A percentile compares a stretch with the other conserved stretches of the same genome.
Evolutionary conservation across 2,797 vertebrate genomes (phyloP).

Genomic region (Columba guinea): DNA sequence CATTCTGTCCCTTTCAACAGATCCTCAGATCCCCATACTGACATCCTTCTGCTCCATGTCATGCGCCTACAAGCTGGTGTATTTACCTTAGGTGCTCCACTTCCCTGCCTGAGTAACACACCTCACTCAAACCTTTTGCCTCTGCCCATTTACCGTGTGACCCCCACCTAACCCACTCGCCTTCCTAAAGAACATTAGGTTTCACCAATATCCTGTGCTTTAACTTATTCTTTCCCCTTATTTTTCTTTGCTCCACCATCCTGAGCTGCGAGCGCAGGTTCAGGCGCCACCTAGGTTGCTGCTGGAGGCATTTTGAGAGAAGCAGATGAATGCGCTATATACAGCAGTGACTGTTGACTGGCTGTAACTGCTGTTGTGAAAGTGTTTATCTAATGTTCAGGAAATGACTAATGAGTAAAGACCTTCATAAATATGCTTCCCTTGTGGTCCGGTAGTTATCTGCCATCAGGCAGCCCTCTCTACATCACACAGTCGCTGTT

Average conservation of each 20-base stretch:
- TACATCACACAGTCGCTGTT: rapidly evolving
- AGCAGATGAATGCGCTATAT: background rate
- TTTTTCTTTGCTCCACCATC: background rate
- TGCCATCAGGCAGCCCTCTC: background rate
- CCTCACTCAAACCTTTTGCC: background rate
- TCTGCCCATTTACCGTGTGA: background rate
- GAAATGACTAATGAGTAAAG: background rate
- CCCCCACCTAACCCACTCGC: rapidly evolving
- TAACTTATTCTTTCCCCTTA: background rate
- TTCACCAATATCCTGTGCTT: background rate
- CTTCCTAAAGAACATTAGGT: background rate
- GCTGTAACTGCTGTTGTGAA: background rate
- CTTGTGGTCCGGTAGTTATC: background rate
- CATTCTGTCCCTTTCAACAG: background rate
- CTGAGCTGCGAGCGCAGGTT: background rate
- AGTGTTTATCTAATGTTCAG: background rate
- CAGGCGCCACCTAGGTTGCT: background rate
- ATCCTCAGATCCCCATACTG: background rate
- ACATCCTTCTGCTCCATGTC: background rate
- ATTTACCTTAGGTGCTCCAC: background rate
- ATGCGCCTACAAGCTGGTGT: background rate
- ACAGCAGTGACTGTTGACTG: background rate
- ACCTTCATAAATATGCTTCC: background rate
- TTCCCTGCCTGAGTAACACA: background rate
- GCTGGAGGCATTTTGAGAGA: background rate